phyloP scores from a whole-genome alignment of 1,140 invertebrate genomes.

The Mylabris phalerata region DNA sequence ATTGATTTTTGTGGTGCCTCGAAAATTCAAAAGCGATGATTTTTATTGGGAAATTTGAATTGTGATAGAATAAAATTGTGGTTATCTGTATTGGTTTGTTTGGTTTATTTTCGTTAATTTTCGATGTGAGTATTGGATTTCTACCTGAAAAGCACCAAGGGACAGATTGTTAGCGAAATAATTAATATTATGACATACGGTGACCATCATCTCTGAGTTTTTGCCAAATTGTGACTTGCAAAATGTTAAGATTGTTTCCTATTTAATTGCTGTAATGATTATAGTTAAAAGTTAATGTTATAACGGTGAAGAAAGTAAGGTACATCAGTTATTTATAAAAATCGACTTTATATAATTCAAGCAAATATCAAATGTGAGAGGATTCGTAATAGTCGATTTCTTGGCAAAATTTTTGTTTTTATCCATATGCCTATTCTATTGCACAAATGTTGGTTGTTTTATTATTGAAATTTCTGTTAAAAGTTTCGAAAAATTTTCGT shows the following conservation, averaged over 20 bases:
- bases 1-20: no score
- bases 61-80: no score
- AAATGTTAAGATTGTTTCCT: no score
- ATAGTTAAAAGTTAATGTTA: no score
- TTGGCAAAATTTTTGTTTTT: conserved; percentile 7
- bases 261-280: no score
- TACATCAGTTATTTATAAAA: neutral
- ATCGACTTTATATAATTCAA: conserved; percentile 2
- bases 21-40: no score
- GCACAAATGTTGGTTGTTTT: neutral
- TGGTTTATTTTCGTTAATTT: no score
- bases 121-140: neutral
- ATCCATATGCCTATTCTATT: conserved; percentile 8
- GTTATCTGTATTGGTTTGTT: no score
- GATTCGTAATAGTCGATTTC: conserved; percentile 5
- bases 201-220: neutral
- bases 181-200: conserved; percentile 16
- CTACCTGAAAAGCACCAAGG: conserved; percentile 14
- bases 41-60: no score
- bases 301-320: neutral
- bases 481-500: no score
- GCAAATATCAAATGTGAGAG: conserved; percentile 15
- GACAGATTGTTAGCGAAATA: conserved; percentile 18
- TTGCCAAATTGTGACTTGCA: no score
- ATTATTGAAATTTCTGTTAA: no score